A percentile compares a stretch with the other conserved stretches of the same genome.
Evolutionary conservation across 2,797 vertebrate genomes (phyloP).

Genomic region (Sebastes baramenuke): DNA sequence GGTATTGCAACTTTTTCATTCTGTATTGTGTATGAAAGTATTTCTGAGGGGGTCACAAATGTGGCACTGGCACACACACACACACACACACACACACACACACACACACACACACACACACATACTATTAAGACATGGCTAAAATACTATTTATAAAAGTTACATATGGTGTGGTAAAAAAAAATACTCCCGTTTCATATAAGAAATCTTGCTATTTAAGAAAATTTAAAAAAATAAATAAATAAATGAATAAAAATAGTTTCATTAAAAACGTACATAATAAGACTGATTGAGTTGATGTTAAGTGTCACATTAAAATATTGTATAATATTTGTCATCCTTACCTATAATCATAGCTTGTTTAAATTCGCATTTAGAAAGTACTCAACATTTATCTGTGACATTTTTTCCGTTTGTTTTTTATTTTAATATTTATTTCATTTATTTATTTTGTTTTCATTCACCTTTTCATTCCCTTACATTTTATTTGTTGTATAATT

Average conservation of each 20-base stretch:
- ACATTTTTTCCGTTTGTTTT: not conserved
- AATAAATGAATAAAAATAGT: not conserved
- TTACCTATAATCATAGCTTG: not conserved
- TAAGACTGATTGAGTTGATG: not conserved
- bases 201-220: not conserved
- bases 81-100: not conserved
- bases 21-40: not conserved
- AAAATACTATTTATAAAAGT: not conserved
- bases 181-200: not conserved
- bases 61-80: not conserved
- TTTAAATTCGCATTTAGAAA: not conserved
- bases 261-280: accelerated
- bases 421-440: too few species aligned
- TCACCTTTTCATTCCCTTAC: too few species aligned
- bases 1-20: not conserved
- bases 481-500: too few species aligned
- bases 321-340: not conserved
- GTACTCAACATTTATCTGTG: not conserved
- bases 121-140: not conserved
- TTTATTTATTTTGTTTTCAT: too few species aligned
- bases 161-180: not conserved
- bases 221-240: not conserved
- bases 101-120: not conserved
- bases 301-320: not conserved
- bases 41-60: constrained; percentile 10